These are phyloP conservation scores for Sapajus apella DNA, from an alignment of 2,113 vertebrate species.

Conservation along the genomic window DNA sequence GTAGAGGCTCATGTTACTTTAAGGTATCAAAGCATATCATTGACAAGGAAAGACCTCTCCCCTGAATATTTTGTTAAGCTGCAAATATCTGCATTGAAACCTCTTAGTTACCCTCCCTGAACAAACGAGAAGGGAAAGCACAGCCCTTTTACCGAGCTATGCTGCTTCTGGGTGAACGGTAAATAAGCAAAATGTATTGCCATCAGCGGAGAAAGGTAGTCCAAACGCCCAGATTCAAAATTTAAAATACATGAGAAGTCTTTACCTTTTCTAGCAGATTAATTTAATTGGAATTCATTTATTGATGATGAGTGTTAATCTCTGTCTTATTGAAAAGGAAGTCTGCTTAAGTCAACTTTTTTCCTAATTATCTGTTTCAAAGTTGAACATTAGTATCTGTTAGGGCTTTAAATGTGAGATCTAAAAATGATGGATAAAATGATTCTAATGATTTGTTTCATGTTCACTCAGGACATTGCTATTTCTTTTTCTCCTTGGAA, in stretches of 20 bases:
- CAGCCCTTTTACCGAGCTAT: neutral
- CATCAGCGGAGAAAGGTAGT: neutral
- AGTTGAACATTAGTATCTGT: slow-evolving; percentile 15
- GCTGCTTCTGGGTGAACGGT: neutral
- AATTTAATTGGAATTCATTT: neutral
- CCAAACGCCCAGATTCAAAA: neutral
- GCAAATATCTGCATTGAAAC: neutral
- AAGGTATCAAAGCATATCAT: neutral
- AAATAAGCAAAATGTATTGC: neutral
- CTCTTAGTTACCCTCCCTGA: neutral
- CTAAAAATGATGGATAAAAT: slow-evolving; percentile 30
- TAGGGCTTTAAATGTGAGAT: slow-evolving; percentile 2
- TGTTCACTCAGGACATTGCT: neutral
- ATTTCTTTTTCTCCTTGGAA: slow-evolving; percentile 6
- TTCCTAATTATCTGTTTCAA: neutral
- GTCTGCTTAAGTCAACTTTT: neutral
- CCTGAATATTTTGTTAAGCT: neutral
- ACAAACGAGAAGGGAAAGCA: neutral
- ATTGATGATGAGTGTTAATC: neutral
- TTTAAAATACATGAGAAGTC: slow-evolving; percentile 13
- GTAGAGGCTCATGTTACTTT: neutral
- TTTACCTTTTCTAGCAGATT: neutral
- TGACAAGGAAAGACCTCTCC: neutral
- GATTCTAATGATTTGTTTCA: neutral
- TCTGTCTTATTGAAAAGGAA: slow-evolving; percentile 26